A percentile compares a stretch with the other conserved stretches of the same genome.
Conservation (phyloP, 2,797 vertebrate species). For the Falco novaeseelandiae region DNA sequence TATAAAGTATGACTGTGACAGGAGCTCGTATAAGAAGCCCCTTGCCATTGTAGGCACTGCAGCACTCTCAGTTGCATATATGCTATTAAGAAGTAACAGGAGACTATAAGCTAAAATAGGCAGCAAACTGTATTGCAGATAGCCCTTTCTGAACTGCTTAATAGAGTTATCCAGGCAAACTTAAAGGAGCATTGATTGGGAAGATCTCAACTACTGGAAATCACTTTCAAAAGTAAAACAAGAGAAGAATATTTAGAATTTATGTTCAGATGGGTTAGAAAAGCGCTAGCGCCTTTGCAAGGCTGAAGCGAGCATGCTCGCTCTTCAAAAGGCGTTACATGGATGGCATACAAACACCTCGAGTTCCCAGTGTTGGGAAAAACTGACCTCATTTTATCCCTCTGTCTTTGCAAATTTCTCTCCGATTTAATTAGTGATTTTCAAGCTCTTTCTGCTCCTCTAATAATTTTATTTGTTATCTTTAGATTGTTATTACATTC, state of each 20-base stretch:
- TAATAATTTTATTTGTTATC: neutral
- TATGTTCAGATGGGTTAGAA: neutral
- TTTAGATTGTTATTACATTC: neutral
- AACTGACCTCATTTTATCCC: neutral
- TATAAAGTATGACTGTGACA: neutral
- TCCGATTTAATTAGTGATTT: neutral
- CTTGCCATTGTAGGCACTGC: neutral
- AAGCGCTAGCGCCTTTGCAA: neutral
- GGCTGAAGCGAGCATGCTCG: neutral
- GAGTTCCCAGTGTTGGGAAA: neutral
- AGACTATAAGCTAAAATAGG: neutral
- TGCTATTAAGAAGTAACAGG: neutral
- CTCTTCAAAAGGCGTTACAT: neutral
- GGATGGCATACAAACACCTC: rapidly evolving
- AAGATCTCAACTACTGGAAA: neutral
- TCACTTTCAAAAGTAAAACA: neutral
- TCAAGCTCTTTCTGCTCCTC: neutral
- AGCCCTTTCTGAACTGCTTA: neutral
- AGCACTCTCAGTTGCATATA: neutral
- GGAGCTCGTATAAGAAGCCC: neutral
- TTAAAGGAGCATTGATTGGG: neutral
- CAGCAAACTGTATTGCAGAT: neutral
- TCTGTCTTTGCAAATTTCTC: neutral
- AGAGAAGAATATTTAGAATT: neutral
- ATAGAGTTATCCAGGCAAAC: neutral